Conservation (phyloP, 2,113 vertebrate genomes). For the Xiphophorus couchianus region DNA sequence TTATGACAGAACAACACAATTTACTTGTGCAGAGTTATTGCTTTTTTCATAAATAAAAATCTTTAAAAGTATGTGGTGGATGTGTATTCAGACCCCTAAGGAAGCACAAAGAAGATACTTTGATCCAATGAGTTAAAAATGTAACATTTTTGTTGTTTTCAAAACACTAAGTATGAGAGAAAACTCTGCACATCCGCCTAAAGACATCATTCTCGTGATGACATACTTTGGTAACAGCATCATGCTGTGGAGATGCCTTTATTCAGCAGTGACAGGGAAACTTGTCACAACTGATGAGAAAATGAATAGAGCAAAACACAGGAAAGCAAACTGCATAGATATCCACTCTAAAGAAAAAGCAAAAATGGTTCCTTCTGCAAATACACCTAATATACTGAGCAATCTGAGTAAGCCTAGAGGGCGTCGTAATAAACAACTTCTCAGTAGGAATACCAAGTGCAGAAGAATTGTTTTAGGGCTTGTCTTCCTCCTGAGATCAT, state of each 20-base stretch:
- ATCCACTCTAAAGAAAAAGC: too few species aligned
- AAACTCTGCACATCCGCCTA: neutral
- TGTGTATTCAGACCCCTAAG: neutral
- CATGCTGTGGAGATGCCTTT: neutral
- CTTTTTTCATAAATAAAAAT: neutral
- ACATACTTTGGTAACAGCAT: neutral
- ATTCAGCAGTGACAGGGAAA: neutral
- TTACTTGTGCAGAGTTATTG: neutral
- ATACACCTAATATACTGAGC: constrained; percentile 20
- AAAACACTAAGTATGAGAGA: too few species aligned
- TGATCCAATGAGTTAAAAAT: too few species aligned
- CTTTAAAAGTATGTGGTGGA: neutral
- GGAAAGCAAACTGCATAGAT: too few species aligned
- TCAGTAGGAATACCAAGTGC: constrained; percentile 21
- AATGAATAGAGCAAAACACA: neutral
- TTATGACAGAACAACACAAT: neutral
- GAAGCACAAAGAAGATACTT: too few species aligned
- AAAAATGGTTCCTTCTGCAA: constrained; percentile 5
- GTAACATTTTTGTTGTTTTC: too few species aligned
- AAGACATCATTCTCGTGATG: neutral
- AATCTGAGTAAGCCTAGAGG: neutral
- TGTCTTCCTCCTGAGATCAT: constrained; percentile 18
- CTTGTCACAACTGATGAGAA: neutral
- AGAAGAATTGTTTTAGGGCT: constrained; percentile 30
- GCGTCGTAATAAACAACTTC: constrained; percentile 5